Evolutionary conservation across 2,888 invertebrate species (phyloP), one percentile per base, ranked within the genome.

Genomic region (Megalurothrips usitatus): DNA sequence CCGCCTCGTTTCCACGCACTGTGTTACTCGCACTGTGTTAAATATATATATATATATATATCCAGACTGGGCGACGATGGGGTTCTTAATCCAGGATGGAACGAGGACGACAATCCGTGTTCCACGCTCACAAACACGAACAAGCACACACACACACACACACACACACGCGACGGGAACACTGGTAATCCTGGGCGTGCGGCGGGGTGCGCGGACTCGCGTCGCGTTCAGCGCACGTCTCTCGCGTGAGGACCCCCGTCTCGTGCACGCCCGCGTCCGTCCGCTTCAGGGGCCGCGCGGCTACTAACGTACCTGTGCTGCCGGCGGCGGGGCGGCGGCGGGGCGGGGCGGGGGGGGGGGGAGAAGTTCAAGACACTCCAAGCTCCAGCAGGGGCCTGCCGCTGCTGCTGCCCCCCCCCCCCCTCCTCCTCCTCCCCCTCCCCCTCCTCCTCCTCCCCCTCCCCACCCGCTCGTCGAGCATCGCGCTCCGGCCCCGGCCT

Each of bases 281-380:
- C 23, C 68, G 68, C 68, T n/a, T 11, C 68, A 26, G 68, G 26
- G 68, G 23, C 68, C 68, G 68, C 68, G 68, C 68, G 68, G 68
- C 68, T 26, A 75, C 68, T 75, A 26, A 75, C 68, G 10, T 12
- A 26, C 34, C 34, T 43, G 34, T 43, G 34, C 34, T 17, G 12
- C 58, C 3, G 58, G 58, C 58, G n/a, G n/a, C 58, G 10, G 68
- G 68, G 23, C 68, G 68, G 26, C 26, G 12, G 68, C 26, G 26
- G 68, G 68, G 9, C 23, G 68, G 68, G 26, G 68, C 0, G 8
- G 23, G 68, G 68, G 10, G 9, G 68, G 26, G 23, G 23, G 26
- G 68, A 23, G 68, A 75, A 75, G 68, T 75, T 75, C 68, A 75
- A 75, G 68, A 75, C 68, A 75, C 68, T 75, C 68, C 68, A 58